Conservation (phyloP, 1,140 invertebrate species). For the Lepidotrigona ventralis region DNA sequence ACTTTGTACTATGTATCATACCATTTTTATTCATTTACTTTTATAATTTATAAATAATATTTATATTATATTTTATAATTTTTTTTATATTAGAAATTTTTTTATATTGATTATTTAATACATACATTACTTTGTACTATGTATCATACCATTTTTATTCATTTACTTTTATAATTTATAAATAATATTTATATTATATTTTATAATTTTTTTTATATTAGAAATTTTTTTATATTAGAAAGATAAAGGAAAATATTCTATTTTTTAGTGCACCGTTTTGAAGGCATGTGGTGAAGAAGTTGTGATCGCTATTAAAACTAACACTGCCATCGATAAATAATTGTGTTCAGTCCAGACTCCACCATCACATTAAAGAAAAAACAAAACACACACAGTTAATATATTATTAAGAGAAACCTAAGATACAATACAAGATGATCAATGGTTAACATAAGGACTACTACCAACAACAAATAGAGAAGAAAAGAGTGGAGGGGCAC, state of each 20-base stretch:
- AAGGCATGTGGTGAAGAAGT: conserved; percentile 95
- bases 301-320: conserved; percentile 96
- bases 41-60: too few species aligned
- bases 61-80: background rate
- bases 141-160: background rate
- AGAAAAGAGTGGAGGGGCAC: conserved; percentile 19
- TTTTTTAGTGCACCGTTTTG: conserved; percentile 91
- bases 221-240: background rate
- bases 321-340: conserved; percentile 96
- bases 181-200: background rate
- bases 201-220: too few species aligned
- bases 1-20: background rate
- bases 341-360: conserved; percentile 78
- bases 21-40: background rate
- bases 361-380: conserved; percentile 63
- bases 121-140: background rate
- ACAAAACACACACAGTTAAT: conserved; percentile 57
- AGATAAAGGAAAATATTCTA: background rate
- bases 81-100: too few species aligned
- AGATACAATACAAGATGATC: conserved; percentile 61
- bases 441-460: conserved; percentile 50
- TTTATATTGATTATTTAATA: background rate
- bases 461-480: conserved; percentile 49
- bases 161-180: too few species aligned
- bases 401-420: conserved; percentile 68